Conservation (phyloP, 2,888 invertebrate genomes). For the Pseudococcus longispinus region DNA sequence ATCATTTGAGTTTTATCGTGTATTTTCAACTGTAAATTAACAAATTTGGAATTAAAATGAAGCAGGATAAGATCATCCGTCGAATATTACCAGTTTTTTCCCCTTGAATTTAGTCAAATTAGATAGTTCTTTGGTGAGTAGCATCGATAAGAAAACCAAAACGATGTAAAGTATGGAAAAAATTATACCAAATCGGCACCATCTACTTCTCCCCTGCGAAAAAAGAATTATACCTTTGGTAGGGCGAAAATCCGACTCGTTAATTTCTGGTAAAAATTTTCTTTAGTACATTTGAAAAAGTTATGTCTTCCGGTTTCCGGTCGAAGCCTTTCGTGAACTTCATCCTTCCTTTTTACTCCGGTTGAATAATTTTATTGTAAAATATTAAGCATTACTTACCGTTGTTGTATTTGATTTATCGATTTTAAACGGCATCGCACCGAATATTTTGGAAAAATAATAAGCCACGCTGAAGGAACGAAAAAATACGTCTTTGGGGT, state of each 20-base stretch:
- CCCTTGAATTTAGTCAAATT: constrained; percentile 57
- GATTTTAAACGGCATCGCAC: constrained; percentile 57
- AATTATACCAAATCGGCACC: constrained; percentile 55
- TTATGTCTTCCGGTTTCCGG: neutral
- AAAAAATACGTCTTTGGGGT: constrained; percentile 48
- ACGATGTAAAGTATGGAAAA: constrained; percentile 52
- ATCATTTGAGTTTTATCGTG: constrained; percentile 58
- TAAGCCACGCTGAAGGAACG: constrained; percentile 57
- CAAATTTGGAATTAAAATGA: neutral
- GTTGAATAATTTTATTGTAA: neutral
- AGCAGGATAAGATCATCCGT: neutral
- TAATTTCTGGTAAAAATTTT: neutral
- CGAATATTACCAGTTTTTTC: constrained; percentile 30
- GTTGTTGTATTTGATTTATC: constrained; percentile 14
- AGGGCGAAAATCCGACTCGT: neutral
- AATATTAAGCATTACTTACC: neutral
- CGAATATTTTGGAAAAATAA: constrained; percentile 58
- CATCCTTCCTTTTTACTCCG: neutral
- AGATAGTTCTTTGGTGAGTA: constrained; percentile 40
- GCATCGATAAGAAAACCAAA: constrained; percentile 53
- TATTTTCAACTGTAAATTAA: constrained; percentile 50
- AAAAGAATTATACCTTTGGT: neutral
- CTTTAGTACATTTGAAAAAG: neutral
- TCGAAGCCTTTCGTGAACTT: constrained; percentile 14
- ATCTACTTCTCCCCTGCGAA: constrained; percentile 52